Evolutionary conservation across 2,888 invertebrate species (phyloP), one percentile per base, ranked within the genome.

Genomic region (Tipula helvola): DNA sequence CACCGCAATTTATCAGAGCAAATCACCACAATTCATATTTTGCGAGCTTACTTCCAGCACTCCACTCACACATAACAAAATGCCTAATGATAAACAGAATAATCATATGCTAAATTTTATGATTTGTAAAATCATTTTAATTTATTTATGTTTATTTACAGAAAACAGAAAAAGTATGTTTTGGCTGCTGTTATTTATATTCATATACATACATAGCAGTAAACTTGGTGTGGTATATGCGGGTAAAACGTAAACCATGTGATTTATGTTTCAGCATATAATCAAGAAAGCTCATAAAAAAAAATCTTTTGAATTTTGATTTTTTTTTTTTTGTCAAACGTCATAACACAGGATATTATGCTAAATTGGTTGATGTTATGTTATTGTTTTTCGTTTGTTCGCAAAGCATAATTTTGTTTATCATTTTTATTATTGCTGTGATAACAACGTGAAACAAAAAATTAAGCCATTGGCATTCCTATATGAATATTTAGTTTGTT

Each of bases 361-460:
- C 71, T 71, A 71, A 71, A 71, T 71, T 71, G 71, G 71, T 71
- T 71, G 71, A 71, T 71, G 71, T 71, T 71, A 71, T 71, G 71
- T 71, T 71, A 71, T 71, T 71, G 71, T 71, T 71, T 71, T 71
- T 18, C 18, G 12, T 71, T 28, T 71, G 71, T 28, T 71, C 28
- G n/a, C 71, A 10, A 16, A 28, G 57, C 57, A 71, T 71, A 71
- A 28, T 28, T 71, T 71, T 52, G 5, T 28, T 71, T 71, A 28
- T 71, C 71, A 28, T 71, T 71, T 71, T 28, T 71, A 71, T 28
- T 71, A 28, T 71, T 71, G 28, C 8, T 71, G 10, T 71, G 71
- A 71, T 71, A 71, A 71, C 2, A 71, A 12, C 8, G 12, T 57
- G 12, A 10, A 71, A 18, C 28, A 71, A 8, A 71, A 71, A 28